phyloP scores from a whole-genome alignment of 64 coral and sea anemone species.

The Astreopora myriophthalma region DNA sequence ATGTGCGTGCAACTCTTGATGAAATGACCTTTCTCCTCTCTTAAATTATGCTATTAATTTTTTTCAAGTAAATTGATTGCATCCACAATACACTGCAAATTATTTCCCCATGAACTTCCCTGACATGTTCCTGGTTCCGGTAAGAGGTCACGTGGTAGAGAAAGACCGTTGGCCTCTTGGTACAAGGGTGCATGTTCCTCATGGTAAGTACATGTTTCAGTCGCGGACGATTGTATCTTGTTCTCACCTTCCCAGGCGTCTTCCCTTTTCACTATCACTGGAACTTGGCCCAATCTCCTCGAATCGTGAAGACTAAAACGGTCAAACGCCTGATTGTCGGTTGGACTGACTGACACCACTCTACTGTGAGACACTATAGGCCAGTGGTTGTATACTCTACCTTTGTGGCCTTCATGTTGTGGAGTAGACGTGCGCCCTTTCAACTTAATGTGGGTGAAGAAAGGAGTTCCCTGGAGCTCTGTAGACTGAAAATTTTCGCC shows the following conservation, averaged over 20 bases:
- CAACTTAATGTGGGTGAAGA: neutral
- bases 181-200: neutral
- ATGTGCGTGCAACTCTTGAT: neutral
- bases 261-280: neutral
- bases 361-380: too few relatives aligned
- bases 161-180: neutral
- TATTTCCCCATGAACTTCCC: neutral
- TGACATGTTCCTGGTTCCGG: neutral
- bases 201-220: neutral
- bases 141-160: neutral
- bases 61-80: conserved; percentile 46
- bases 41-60: neutral
- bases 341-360: neutral
- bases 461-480: neutral
- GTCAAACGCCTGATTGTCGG: neutral
- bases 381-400: neutral
- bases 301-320: neutral
- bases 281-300: neutral
- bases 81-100: conserved; percentile 50
- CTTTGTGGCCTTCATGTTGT: neutral
- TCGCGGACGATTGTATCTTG: too few relatives aligned
- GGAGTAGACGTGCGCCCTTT: neutral
- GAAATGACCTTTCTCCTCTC: neutral
- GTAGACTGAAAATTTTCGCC: neutral
- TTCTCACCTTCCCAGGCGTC: neutral